phyloP scores from a whole-genome alignment of 2,113 vertebrate species.

The Paradisaea rubra region DNA sequence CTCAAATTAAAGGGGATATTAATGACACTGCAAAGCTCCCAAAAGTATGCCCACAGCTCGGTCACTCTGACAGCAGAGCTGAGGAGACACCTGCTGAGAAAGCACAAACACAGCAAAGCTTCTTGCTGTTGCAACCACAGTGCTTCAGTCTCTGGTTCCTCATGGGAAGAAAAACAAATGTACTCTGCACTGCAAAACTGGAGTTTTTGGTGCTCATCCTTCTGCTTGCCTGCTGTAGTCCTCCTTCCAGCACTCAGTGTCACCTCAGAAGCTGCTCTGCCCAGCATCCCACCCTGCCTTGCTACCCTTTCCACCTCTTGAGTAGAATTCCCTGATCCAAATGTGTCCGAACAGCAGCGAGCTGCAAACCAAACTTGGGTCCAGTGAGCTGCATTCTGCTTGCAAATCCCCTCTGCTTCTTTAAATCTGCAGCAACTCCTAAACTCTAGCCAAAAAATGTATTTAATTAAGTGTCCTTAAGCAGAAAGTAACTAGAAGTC shows the following conservation, averaged over 20 bases:
- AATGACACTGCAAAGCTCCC: background rate
- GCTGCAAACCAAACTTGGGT: background rate
- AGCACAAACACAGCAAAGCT: background rate
- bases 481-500: background rate
- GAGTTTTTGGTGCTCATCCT: background rate
- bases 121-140: background rate
- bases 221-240: background rate
- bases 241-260: background rate
- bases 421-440: background rate
- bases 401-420: background rate
- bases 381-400: background rate
- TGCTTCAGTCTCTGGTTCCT: background rate
- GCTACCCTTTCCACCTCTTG: background rate
- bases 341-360: background rate
- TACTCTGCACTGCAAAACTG: background rate
- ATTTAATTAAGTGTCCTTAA: background rate
- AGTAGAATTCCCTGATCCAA: background rate
- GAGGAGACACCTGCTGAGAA: background rate
- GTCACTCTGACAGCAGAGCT: background rate
- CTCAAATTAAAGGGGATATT: background rate
- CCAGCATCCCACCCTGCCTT: background rate
- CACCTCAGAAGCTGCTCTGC: background rate
- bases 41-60: accelerated
- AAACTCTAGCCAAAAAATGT: background rate
- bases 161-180: background rate